phyloP scores from a whole-genome alignment of 2,888 invertebrate genomes.

The Amphipyra berbera region DNA sequence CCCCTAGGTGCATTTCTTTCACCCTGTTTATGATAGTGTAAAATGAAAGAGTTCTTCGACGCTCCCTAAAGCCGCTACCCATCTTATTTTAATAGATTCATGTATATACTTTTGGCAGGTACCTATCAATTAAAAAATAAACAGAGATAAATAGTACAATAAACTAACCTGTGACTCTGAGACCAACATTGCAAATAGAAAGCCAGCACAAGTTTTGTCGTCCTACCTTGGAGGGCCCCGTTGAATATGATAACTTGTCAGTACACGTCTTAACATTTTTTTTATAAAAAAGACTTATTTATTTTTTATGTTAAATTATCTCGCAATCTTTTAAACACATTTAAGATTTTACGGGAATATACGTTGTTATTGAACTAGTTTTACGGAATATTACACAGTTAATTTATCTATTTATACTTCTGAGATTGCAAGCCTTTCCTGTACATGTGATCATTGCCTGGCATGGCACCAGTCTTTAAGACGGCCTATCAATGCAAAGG shows the following conservation, averaged over 20 bases:
- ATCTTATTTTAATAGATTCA: too few species aligned
- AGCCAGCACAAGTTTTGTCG: too few species aligned
- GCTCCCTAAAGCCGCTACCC: too few species aligned
- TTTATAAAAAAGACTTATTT: neutral
- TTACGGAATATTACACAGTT: neutral
- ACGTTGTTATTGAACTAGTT: neutral
- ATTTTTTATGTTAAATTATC: neutral
- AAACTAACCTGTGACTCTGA: too few species aligned
- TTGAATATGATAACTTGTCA: neutral
- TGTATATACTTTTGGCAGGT: too few species aligned
- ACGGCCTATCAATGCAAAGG: neutral
- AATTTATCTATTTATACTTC: neutral
- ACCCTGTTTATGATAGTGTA: too few species aligned
- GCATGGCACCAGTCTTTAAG: too few species aligned
- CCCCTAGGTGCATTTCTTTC: too few species aligned
- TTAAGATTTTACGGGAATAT: conserved; percentile 1
- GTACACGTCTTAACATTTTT: neutral
- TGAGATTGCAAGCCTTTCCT: neutral
- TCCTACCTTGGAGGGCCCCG: neutral
- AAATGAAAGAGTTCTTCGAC: too few species aligned
- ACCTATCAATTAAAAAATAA: too few species aligned
- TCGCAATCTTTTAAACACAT: conserved; percentile 9
- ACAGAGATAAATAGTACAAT: too few species aligned
- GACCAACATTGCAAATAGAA: too few species aligned
- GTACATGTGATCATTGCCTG: neutral